Conservation (phyloP, 2,113 vertebrate genomes). For the Hipposideros armiger region DNA sequence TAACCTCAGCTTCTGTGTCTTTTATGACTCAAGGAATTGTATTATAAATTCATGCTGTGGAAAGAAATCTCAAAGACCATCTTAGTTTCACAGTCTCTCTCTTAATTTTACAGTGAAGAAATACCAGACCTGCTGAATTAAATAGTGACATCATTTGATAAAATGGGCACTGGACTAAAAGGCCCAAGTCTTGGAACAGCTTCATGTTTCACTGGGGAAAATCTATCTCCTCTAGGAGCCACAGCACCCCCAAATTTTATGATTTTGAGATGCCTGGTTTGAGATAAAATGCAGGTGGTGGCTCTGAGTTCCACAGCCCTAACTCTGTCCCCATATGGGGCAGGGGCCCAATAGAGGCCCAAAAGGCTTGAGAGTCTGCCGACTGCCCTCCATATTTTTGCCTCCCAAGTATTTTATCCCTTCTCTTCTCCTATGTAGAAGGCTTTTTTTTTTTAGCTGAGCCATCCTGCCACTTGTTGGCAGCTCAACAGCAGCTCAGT, state of each 20-base stretch:
- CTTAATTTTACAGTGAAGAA: conserved; percentile 11
- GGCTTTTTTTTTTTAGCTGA: neutral
- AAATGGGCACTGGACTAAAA: neutral
- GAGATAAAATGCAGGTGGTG: neutral
- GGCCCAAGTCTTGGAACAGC: neutral
- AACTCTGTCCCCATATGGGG: neutral
- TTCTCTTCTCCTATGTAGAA: neutral
- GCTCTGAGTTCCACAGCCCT: neutral
- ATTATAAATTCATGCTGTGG: neutral
- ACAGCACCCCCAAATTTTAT: neutral
- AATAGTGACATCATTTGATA: neutral
- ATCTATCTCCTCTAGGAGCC: neutral
- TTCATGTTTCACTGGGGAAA: neutral
- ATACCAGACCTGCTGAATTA: neutral
- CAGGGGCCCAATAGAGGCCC: neutral
- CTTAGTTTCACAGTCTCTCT: neutral
- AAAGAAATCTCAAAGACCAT: neutral
- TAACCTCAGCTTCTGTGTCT: neutral
- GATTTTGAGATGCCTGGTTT: neutral
- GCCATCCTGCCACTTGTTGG: too few species aligned
- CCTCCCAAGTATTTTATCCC: neutral
- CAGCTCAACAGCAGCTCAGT: too few species aligned
- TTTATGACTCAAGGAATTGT: neutral
- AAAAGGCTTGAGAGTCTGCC: neutral
- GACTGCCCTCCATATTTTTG: neutral